Evolutionary conservation across 2,113 vertebrate genomes (phyloP).

Genomic region (Apaloderma vittatum): DNA sequence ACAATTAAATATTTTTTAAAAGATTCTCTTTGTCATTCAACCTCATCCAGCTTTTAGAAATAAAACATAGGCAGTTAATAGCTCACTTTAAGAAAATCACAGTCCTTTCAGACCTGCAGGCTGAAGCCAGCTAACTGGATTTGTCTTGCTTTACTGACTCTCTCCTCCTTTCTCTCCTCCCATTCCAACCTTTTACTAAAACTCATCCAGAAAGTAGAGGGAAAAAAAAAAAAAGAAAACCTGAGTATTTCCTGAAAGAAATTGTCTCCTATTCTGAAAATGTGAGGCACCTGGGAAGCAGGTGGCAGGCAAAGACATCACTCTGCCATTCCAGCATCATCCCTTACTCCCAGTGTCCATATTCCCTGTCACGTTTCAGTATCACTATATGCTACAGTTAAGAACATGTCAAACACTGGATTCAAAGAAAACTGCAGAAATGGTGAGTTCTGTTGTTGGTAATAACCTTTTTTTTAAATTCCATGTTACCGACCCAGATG

Average conservation of each 20-base stretch:
- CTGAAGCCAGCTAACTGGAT: conserved; percentile 2
- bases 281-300: not conserved
- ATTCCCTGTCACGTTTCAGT: not conserved
- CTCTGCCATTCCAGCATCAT: not conserved
- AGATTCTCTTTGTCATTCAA: conserved; percentile 21
- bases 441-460: not conserved
- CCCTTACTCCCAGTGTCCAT: not conserved
- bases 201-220: not conserved
- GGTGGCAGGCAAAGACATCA: not conserved
- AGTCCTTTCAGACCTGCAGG: not conserved
- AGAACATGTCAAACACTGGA: not conserved
- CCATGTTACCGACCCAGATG: not conserved
- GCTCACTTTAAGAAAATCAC: not conserved
- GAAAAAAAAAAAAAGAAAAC: not conserved
- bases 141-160: conserved; percentile 26
- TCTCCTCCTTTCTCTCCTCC: not conserved
- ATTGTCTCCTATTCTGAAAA: not conserved
- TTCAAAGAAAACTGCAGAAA: conserved; percentile 21
- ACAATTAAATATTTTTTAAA: conserved; percentile 48
- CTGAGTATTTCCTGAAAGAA: not conserved
- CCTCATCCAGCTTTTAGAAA: not conserved
- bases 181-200: not conserved
- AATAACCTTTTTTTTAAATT: conserved; percentile 7
- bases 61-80: not conserved
- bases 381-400: not conserved